These are phyloP conservation scores for Heterohyrax brucei DNA, from an alignment of 2,797 vertebrate genomes.

Conservation along the genomic window DNA sequence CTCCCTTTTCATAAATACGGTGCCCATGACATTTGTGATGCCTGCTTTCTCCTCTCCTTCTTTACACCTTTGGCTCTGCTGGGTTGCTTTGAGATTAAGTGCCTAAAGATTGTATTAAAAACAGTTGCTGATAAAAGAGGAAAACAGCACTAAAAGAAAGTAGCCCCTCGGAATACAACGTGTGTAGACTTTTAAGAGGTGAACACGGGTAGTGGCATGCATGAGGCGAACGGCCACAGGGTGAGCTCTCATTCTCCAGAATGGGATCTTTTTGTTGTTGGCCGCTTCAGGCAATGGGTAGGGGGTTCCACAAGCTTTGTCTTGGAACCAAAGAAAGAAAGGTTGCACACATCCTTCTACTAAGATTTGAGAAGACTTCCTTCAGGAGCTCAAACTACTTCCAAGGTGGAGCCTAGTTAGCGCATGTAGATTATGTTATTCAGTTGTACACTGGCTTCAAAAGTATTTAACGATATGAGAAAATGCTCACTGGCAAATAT, in stretches of 20 bases:
- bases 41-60: slow-evolving; percentile 18
- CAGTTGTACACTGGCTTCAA: background rate
- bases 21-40: background rate
- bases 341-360: background rate
- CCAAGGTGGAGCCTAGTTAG: slow-evolving; percentile 38
- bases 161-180: slow-evolving; percentile 87
- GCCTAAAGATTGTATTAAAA: slow-evolving; percentile 89
- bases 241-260: background rate
- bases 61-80: slow-evolving; percentile 86
- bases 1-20: background rate
- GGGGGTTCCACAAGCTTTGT: background rate
- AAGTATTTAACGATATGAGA: slow-evolving; percentile 45
- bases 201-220: slow-evolving; percentile 77
- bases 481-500: slow-evolving; percentile 57
- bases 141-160: slow-evolving; percentile 90
- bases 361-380: slow-evolving; percentile 35
- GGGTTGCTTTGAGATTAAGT: slow-evolving; percentile 86
- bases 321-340: slow-evolving; percentile 30
- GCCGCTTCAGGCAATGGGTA: background rate
- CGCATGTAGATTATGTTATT: background rate
- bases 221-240: background rate
- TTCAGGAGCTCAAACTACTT: slow-evolving; percentile 29
- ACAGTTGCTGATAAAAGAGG: slow-evolving; percentile 90
- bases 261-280: background rate
- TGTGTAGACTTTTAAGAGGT: slow-evolving; percentile 85